Percentiles rank a stretch among this genome's conserved stretches.
Conservation (phyloP, 1,140 invertebrate genomes). For the Nilaparvata lugens region DNA sequence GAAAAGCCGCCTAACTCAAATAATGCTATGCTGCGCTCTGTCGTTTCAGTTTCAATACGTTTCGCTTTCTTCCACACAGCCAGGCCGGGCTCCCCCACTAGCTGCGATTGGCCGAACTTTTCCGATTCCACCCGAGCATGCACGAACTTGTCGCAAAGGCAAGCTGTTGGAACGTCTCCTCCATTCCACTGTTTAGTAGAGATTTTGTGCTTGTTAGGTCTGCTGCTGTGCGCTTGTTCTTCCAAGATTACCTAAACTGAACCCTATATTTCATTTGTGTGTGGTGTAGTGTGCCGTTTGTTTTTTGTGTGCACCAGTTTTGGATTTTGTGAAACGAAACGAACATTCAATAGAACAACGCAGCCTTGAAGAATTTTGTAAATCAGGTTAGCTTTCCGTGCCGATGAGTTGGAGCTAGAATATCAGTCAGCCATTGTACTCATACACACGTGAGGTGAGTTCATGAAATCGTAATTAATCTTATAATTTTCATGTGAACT, state of each 20-base stretch:
- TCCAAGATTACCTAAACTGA: background rate
- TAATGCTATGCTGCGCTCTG: no score
- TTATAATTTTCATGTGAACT: no score
- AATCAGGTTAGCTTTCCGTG: slow-evolving; percentile 1
- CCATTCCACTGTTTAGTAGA: slow-evolving; percentile 1
- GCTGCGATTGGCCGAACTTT: background rate
- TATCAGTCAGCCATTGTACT: background rate
- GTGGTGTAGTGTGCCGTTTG: slow-evolving; percentile 4
- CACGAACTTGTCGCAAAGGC: background rate
- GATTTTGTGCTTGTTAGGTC: slow-evolving; percentile 1
- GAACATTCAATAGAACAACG: background rate
- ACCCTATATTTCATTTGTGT: background rate
- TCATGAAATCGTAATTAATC: background rate
- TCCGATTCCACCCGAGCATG: background rate
- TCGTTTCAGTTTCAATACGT: slow-evolving; percentile 1
- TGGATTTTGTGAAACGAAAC: background rate
- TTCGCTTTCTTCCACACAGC: background rate
- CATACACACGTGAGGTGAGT: background rate
- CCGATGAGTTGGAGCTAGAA: background rate
- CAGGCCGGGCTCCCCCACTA: background rate
- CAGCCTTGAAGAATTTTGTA: background rate
- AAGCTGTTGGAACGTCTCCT: background rate
- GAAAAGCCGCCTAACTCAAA: no score
- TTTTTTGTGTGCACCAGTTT: slow-evolving; percentile 3
- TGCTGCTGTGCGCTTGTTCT: slow-evolving; percentile 2